These are phyloP conservation scores for Tragulus kanchil DNA, from an alignment of 2,113 vertebrate species.

Conservation along the genomic window DNA sequence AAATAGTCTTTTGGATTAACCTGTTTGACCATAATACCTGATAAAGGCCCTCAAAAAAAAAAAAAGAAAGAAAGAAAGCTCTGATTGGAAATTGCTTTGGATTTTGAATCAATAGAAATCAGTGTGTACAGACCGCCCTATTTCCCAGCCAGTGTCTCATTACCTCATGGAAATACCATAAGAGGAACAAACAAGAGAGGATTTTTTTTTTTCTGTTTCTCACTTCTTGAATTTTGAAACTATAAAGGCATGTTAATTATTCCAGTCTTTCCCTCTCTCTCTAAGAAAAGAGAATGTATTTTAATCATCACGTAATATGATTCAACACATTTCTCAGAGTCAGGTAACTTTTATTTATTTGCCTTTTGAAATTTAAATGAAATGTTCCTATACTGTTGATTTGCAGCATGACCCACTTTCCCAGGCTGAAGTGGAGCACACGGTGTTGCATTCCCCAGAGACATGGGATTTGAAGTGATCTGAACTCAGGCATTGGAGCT, in stretches of 20 bases:
- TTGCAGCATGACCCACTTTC: constrained; percentile 56
- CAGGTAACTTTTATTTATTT: not conserved
- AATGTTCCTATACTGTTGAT: constrained; percentile 24
- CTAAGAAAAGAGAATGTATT: constrained; percentile 5
- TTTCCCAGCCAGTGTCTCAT: not conserved
- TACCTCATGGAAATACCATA: not conserved
- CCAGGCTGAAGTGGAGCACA: not conserved
- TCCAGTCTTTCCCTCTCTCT: not conserved
- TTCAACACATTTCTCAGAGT: not conserved
- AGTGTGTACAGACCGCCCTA: not conserved
- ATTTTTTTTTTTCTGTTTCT: not conserved
- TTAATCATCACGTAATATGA: not conserved
- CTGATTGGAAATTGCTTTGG: not conserved
- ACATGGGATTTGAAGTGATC: not conserved
- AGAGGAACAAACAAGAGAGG: not conserved
- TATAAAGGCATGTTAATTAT: not conserved
- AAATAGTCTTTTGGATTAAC: not conserved
- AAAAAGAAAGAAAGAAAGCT: too few relatives aligned
- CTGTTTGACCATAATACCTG: not conserved
- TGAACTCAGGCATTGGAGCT: not conserved
- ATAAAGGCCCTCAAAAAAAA: not conserved
- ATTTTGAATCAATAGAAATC: constrained; percentile 32
- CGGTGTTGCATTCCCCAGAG: not conserved
- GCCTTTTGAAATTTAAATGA: constrained; percentile 49
- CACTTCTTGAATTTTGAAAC: not conserved